Percentiles rank a stretch among this genome's conserved stretches.
Conservation (phyloP, 2,113 vertebrate genomes). For the Cardinalis cardinalis region DNA sequence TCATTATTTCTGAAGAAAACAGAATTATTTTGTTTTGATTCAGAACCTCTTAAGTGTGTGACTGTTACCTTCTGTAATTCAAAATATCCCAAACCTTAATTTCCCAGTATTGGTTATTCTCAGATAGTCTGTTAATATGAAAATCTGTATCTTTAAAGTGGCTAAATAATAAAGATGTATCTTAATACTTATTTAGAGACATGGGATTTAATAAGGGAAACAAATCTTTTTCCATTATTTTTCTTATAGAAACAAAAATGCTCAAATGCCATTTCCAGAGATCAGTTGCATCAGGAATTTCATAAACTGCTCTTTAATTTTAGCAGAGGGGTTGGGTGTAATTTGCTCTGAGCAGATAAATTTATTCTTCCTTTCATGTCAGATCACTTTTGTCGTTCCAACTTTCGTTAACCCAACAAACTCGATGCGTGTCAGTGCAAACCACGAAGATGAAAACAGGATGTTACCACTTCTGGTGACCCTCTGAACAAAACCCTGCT, state of each 20-base stretch:
- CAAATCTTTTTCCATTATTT: not conserved
- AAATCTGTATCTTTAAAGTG: not conserved
- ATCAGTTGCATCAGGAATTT: not conserved
- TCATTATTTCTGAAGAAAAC: not conserved
- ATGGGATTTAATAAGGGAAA: not conserved
- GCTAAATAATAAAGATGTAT: not conserved
- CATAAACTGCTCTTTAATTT: not conserved
- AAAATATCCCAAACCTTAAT: not conserved
- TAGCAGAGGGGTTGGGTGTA: fast-evolving
- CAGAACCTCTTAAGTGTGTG: not conserved
- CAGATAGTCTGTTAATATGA: not conserved
- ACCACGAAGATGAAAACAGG: not conserved
- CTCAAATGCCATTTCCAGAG: not conserved
- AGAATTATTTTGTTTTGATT: not conserved
- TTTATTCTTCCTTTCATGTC: not conserved
- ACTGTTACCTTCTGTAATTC: not conserved
- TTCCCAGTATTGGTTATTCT: not conserved
- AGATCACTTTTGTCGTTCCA: not conserved
- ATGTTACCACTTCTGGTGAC: not conserved
- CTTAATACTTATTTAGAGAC: not conserved
- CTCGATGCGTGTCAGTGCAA: not conserved
- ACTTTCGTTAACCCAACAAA: not conserved
- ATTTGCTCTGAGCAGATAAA: not conserved
- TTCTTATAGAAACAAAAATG: not conserved
- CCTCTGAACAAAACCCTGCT: not conserved